These are phyloP conservation scores for Steinernema feltiae DNA, from an alignment of 1,140 invertebrate species.

Conservation along the genomic window DNA sequence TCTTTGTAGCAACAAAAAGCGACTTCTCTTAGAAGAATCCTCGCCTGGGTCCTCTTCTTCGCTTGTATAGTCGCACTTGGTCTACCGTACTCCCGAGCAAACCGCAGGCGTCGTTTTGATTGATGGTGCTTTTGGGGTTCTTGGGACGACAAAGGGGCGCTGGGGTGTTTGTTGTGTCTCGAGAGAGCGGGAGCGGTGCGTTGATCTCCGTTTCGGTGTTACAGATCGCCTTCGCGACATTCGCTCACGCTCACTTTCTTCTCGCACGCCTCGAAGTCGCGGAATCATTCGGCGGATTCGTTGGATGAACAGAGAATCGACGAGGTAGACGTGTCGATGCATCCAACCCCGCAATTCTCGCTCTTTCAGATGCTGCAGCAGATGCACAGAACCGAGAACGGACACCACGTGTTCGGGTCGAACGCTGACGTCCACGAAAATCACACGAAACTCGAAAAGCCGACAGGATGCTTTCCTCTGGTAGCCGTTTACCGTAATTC, in stretches of 20 bases:
- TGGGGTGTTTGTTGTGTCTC: background rate
- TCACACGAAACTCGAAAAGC: background rate
- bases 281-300: background rate
- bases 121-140: background rate
- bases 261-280: background rate
- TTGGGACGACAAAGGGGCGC: background rate
- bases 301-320: background rate
- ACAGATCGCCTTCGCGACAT: background rate
- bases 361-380: background rate
- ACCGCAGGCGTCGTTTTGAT: constrained; percentile 1
- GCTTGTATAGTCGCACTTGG: background rate
- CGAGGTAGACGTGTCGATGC: background rate
- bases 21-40: background rate
- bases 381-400: background rate
- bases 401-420: background rate
- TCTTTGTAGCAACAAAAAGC: background rate
- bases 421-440: background rate
- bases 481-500: constrained; percentile 13
- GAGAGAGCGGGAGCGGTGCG: background rate
- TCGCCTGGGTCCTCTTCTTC: background rate
- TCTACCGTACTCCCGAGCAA: background rate
- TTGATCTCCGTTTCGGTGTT: background rate
- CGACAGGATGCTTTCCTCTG: background rate
- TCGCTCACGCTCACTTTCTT: constrained; percentile 8
- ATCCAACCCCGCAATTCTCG: background rate